Percentiles rank a stretch among this genome's conserved stretches.
phyloP scores from a whole-genome alignment of 2,113 vertebrate species.

The Cephalopterus ornatus region DNA sequence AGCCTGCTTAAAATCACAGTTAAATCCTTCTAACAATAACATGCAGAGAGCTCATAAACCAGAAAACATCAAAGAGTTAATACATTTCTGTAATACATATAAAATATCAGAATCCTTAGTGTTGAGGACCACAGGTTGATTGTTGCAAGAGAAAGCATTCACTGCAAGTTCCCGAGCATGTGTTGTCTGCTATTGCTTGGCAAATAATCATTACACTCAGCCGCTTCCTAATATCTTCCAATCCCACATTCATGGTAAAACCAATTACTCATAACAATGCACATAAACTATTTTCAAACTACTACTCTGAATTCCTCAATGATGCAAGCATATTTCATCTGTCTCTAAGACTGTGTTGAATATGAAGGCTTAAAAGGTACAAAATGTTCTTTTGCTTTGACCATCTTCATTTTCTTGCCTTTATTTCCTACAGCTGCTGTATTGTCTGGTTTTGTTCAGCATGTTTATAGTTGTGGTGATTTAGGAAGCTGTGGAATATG shows the following conservation, averaged over 20 bases:
- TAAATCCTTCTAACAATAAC: neutral
- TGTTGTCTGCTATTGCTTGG: neutral
- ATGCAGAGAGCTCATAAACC: neutral
- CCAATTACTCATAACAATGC: neutral
- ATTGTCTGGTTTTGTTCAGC: neutral
- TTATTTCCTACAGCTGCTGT: neutral
- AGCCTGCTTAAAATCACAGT: neutral
- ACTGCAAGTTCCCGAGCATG: neutral
- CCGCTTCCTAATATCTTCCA: neutral
- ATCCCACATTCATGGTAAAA: neutral
- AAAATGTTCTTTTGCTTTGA: neutral
- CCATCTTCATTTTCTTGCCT: neutral
- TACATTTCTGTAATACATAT: neutral
- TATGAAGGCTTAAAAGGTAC: neutral
- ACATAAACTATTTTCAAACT: neutral
- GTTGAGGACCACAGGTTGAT: neutral
- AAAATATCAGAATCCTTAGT: neutral
- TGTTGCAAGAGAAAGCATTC: neutral
- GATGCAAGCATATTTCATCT: neutral
- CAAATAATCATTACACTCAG: neutral
- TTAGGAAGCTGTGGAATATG: neutral
- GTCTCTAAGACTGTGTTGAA: neutral
- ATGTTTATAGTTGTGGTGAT: neutral
- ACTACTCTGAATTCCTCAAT: neutral
- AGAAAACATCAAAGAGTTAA: neutral